A percentile compares a stretch with the other conserved stretches of the same genome.
Evolutionary conservation across 2,113 vertebrate genomes (phyloP).

Genomic region (Anhinga rufa): DNA sequence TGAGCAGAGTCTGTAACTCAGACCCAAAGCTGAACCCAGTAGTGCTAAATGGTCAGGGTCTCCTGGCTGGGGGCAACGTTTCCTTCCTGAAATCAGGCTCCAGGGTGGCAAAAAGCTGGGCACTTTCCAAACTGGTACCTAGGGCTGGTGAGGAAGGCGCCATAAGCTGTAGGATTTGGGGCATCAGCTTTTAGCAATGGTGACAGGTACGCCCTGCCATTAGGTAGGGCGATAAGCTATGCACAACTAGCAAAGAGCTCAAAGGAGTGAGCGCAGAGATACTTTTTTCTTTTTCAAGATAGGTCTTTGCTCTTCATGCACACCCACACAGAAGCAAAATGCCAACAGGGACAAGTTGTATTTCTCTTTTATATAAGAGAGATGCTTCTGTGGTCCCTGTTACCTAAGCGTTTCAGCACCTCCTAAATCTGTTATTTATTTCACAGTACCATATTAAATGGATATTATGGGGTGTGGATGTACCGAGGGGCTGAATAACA

Average conservation of each 20-base stretch:
- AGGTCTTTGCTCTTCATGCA: background rate
- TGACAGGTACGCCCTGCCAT: background rate
- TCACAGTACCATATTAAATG: background rate
- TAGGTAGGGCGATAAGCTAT: background rate
- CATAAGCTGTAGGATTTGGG: background rate
- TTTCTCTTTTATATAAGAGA: constrained; percentile 38
- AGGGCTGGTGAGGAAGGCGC: background rate
- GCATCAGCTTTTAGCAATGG: background rate
- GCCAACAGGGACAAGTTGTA: constrained; percentile 20
- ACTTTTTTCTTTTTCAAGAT: background rate
- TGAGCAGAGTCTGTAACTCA: background rate
- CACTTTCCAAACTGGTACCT: background rate
- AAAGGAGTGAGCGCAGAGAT: background rate
- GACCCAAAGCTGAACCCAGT: background rate
- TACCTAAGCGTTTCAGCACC: background rate
- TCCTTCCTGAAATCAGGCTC: background rate
- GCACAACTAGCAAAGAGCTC: background rate
- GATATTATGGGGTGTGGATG: background rate
- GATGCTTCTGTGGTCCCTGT: background rate
- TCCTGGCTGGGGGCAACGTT: background rate
- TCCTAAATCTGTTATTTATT: constrained; percentile 26
- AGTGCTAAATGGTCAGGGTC: accelerated
- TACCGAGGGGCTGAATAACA: background rate
- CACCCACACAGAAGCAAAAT: constrained; percentile 21
- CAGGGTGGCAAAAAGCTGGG: background rate